Evolutionary conservation across 1,140 invertebrate genomes (phyloP).

Genomic region (Heliconius hewitsoni): DNA sequence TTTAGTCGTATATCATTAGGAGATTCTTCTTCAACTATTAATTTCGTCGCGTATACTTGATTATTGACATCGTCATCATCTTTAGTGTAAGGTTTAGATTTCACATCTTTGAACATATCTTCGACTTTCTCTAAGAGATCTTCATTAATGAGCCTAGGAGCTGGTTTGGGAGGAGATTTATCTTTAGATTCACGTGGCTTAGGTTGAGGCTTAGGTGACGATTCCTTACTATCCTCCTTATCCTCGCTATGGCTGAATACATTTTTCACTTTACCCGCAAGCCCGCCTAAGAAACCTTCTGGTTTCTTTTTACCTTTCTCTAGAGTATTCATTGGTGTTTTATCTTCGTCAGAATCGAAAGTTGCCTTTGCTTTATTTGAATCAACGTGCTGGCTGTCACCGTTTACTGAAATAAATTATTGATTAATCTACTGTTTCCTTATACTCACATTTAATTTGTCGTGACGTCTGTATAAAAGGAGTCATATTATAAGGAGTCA

Average conservation of each 20-base stretch:
- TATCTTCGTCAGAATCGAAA: conserved; percentile 80
- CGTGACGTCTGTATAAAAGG: conserved; percentile 29
- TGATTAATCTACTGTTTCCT: conserved; percentile 35
- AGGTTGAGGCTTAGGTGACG: conserved; percentile 65
- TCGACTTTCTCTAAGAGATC: conserved; percentile 77
- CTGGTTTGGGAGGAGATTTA: conserved; percentile 67
- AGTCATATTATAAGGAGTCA: conserved; percentile 27
- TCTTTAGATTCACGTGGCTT: conserved; percentile 67
- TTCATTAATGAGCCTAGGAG: conserved; percentile 74
- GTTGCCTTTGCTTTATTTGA: conserved; percentile 76
- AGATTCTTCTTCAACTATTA: conserved; percentile 67
- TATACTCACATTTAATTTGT: conserved; percentile 33
- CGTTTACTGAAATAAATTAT: conserved; percentile 62
- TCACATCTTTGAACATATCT: conserved; percentile 78
- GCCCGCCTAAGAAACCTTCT: conserved; percentile 69
- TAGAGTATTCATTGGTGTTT: conserved; percentile 73
- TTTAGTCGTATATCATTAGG: conserved; percentile 49
- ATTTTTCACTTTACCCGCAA: conserved; percentile 72
- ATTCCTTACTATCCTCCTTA: conserved; percentile 65
- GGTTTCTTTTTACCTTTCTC: conserved; percentile 74
- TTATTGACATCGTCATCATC: conserved; percentile 66
- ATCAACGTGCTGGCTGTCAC: conserved; percentile 69
- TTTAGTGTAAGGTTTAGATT: conserved; percentile 63
- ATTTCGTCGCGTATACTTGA: conserved; percentile 66
- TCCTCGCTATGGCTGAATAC: conserved; percentile 70